Evolutionary conservation across 2,797 vertebrate species (phyloP), one percentile per base, ranked within the genome.

Genomic region (Sciurus carolinensis): DNA sequence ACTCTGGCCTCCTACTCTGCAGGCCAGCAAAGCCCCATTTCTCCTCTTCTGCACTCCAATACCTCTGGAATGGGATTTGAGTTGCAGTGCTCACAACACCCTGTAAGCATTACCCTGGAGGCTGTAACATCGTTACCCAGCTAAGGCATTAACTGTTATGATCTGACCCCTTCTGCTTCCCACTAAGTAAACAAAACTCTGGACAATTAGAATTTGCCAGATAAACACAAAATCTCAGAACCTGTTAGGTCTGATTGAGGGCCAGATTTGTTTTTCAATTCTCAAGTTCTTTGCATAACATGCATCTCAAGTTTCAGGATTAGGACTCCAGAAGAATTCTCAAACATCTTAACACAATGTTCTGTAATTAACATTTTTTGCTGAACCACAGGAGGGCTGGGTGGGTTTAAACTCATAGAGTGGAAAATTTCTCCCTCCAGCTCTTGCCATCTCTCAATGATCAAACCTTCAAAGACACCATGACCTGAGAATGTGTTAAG

Each of bases 291-390:
- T 98, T 97, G 72, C 18, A 54, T 97, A 98, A 98, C 90, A 67
- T 30, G 89, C 13, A 87, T 97, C 96, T 98, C 97, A 84, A 64
- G 91, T 98, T 98, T 98, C 98, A 97, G 95, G 97, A 97, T 98
- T 97, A 98, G 33, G 88, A 36, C 72, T 90, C 96, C 62, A 95
- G 85, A 67, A 93, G 90, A 95, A 90, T 62, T 66, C 84, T 93
- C 67, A 54, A 14, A 73, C 59, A 73, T 75, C 93, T 84, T 96
- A 94, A 44, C 15, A 76, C 54, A 87, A 62, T 91, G 93, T 82
- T 92, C 96, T 84, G 69, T 83, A 91, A 92, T 62, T 87, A 97
- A 76, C 94, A 95, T 67, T 97, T 67, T 97, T 87, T 96, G 97
- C 91, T 47, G 7, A 90, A 62, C 44, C 94, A 47, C 57, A 24